Conservation (phyloP, 2,797 vertebrate species). For the Megalops cyprinoides region DNA sequence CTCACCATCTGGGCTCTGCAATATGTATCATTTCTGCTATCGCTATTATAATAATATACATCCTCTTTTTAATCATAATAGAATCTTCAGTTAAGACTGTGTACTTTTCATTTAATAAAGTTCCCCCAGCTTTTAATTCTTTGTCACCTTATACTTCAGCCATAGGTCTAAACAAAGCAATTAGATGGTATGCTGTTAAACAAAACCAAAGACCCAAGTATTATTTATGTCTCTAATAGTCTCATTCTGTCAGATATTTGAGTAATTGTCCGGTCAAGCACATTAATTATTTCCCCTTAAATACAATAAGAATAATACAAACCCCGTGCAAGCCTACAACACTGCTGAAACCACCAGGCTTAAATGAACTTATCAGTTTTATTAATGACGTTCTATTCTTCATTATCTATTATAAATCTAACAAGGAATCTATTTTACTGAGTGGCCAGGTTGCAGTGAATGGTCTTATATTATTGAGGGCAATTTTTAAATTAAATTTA, state of each 20-base stretch:
- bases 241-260: conserved; percentile 74
- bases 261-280: conserved; percentile 67
- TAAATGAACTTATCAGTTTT: conserved; percentile 91
- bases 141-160: conserved; percentile 34
- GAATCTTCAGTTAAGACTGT: neutral
- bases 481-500: conserved; percentile 94
- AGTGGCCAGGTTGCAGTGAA: conserved; percentile 75
- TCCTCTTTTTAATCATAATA: neutral
- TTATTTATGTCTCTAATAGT: conserved; percentile 76
- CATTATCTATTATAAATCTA: conserved; percentile 87
- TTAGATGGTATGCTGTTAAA: conserved; percentile 39
- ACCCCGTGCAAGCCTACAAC: conserved; percentile 79
- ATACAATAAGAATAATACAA: conserved; percentile 91
- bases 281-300: conserved; percentile 87
- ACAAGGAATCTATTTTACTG: conserved; percentile 77
- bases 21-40: no score
- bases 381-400: conserved; percentile 90
- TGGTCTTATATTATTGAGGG: conserved; percentile 80
- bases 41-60: neutral
- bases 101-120: conserved; percentile 4
- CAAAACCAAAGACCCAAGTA: conserved; percentile 57
- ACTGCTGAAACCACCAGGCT: conserved; percentile 72
- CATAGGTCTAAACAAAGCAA: conserved; percentile 23
- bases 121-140: conserved; percentile 15
- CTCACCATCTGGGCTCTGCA: neutral